Conservation (phyloP, 2,888 invertebrate species). For the Melanostoma scalare region DNA sequence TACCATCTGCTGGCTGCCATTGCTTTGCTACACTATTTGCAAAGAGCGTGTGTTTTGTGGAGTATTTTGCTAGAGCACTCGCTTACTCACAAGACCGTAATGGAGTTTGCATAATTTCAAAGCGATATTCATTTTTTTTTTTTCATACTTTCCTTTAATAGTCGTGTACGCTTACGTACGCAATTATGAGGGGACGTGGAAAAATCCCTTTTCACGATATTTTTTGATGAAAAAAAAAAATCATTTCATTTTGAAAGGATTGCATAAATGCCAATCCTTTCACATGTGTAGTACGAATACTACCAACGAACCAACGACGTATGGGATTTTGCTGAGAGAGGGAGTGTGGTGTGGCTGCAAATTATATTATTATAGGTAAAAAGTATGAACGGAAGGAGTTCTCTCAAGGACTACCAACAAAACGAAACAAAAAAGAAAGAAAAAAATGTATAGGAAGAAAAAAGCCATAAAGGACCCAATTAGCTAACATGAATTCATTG, state of each 20-base stretch:
- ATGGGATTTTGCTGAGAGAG: not conserved
- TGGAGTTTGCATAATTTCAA: conserved; percentile 72
- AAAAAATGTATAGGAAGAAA: conserved; percentile 25
- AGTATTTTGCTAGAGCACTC: conserved; percentile 34
- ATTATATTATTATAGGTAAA: conserved; percentile 57
- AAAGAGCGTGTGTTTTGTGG: conserved; percentile 14
- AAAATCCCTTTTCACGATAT: conserved; percentile 58
- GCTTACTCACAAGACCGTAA: conserved; percentile 66
- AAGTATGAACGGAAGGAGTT: conserved; percentile 24
- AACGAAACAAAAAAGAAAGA: not conserved
- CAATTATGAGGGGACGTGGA: conserved; percentile 71
- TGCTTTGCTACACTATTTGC: conserved; percentile 50
- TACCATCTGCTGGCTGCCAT: conserved; percentile 67
- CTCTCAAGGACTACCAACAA: not conserved
- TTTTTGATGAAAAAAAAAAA: conserved; percentile 19
- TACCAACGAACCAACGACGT: not conserved
- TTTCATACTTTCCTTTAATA: conserved; percentile 43
- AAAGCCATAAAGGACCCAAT: conserved; percentile 62
- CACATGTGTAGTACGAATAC: not conserved
- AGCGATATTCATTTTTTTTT: conserved; percentile 44
- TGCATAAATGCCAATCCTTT: not conserved
- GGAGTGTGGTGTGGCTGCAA: conserved; percentile 8
- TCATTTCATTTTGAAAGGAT: conserved; percentile 21
- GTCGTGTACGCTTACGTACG: conserved; percentile 69
- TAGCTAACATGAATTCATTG: conserved; percentile 63